Percentiles rank a stretch among this genome's conserved stretches.
These are phyloP conservation scores for Sprattus sprattus DNA, from an alignment of 2,113 vertebrate species.

Conservation along the genomic window DNA sequence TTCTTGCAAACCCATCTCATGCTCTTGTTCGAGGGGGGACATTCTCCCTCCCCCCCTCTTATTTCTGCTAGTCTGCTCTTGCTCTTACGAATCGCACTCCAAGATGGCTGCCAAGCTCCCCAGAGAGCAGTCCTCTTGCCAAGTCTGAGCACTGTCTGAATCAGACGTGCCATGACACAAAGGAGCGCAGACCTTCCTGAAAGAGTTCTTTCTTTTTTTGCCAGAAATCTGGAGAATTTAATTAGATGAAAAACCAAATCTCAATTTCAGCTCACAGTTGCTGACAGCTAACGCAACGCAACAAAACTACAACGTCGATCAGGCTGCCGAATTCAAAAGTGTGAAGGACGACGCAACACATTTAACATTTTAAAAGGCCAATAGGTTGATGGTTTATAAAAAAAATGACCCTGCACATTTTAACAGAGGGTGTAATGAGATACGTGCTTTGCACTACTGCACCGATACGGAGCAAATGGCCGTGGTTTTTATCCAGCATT, in stretches of 20 bases:
- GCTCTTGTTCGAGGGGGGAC: not conserved
- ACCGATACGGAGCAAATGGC: not conserved
- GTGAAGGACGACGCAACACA: not conserved
- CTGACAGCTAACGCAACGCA: not conserved
- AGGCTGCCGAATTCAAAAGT: not conserved
- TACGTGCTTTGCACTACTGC: not conserved
- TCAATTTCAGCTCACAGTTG: not conserved
- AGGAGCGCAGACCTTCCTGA: conserved; percentile 23
- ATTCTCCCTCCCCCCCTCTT: not conserved
- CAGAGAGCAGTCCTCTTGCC: conserved; percentile 43
- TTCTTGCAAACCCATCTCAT: not conserved
- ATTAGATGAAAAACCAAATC: conserved; percentile 13
- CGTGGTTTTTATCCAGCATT: not conserved
- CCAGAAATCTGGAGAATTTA: not conserved
- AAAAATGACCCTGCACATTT: not conserved
- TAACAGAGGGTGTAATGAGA: not conserved
- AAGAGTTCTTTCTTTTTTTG: not conserved
- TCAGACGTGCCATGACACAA: conserved; percentile 40
- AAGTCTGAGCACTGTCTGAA: conserved; percentile 45
- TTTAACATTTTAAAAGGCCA: not conserved
- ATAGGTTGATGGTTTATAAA: not conserved
- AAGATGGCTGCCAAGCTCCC: conserved; percentile 57
- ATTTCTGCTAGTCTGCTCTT: conserved; percentile 38
- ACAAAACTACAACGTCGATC: not conserved
- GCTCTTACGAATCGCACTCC: conserved; percentile 30